Conservation (phyloP, 2,113 vertebrate genomes). For the Chaetura pelagica region DNA sequence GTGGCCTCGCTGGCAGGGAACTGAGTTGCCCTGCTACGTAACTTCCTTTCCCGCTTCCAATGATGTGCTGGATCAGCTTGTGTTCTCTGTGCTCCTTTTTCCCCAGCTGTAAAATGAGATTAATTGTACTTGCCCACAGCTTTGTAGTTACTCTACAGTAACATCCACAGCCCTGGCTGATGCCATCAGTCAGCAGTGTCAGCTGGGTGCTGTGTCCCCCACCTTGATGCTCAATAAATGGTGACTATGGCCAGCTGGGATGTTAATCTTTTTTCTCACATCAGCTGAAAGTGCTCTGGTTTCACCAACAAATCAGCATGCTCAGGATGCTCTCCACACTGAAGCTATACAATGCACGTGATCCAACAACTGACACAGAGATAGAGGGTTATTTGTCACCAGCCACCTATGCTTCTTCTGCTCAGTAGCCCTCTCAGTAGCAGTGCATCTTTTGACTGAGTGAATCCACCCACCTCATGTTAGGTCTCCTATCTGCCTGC, state of each 20-base stretch:
- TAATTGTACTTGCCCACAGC: not conserved
- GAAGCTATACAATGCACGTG: not conserved
- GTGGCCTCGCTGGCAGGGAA: not conserved
- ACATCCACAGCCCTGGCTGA: not conserved
- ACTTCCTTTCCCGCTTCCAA: rapidly evolving
- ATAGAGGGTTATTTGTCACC: not conserved
- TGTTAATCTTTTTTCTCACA: not conserved
- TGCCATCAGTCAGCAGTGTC: not conserved
- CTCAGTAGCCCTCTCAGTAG: not conserved
- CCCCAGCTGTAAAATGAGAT: not conserved
- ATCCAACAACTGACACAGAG: not conserved
- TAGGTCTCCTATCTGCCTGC: not conserved
- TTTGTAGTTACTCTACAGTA: not conserved
- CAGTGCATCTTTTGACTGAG: not conserved
- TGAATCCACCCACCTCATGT: not conserved
- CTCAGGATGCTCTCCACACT: not conserved
- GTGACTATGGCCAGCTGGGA: not conserved
- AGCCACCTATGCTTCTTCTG: not conserved
- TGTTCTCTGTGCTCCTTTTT: not conserved
- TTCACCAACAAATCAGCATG: not conserved
- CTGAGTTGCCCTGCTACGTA: not conserved
- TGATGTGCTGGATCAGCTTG: not conserved
- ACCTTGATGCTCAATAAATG: not conserved
- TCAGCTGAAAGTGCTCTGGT: not conserved
- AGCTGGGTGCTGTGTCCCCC: not conserved